A percentile compares a stretch with the other conserved stretches of the same genome.
Conservation (phyloP, 2,888 invertebrate species). For the Lamellibrachia columna region DNA sequence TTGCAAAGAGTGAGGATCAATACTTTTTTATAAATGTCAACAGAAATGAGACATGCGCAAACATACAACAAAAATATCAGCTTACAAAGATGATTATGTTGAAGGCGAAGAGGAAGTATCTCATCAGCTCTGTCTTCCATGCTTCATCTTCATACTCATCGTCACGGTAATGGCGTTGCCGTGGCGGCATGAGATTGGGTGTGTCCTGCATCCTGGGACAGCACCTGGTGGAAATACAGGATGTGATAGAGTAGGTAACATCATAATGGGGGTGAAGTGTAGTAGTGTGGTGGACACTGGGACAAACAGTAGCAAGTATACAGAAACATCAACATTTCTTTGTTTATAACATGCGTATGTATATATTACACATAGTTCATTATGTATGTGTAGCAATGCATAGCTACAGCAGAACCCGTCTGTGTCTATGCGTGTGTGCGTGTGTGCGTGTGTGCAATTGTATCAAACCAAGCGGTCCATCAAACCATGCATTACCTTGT, state of each 20-base stretch:
- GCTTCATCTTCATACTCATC: conserved; percentile 22
- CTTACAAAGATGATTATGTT: conserved; percentile 40
- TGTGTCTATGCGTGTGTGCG: too few relatives aligned
- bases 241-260: neutral
- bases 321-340: too few relatives aligned
- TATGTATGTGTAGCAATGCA: too few relatives aligned
- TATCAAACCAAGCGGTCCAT: too few relatives aligned
- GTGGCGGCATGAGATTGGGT: neutral
- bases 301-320: too few relatives aligned
- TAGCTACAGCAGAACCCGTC: too few relatives aligned
- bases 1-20: too few relatives aligned
- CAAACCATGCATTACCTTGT: too few relatives aligned
- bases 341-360: too few relatives aligned
- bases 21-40: neutral
- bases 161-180: neutral
- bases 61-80: neutral
- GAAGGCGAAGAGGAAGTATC: conserved; percentile 41
- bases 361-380: too few relatives aligned
- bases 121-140: conserved; percentile 28
- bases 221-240: neutral
- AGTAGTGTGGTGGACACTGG: too few relatives aligned
- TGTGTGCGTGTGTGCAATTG: too few relatives aligned
- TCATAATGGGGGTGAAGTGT: neutral
- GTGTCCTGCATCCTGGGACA: neutral
- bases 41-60: neutral